These are phyloP conservation scores for Scaptomyza montana DNA, from an alignment of 1,140 invertebrate species.

Conservation along the genomic window DNA sequence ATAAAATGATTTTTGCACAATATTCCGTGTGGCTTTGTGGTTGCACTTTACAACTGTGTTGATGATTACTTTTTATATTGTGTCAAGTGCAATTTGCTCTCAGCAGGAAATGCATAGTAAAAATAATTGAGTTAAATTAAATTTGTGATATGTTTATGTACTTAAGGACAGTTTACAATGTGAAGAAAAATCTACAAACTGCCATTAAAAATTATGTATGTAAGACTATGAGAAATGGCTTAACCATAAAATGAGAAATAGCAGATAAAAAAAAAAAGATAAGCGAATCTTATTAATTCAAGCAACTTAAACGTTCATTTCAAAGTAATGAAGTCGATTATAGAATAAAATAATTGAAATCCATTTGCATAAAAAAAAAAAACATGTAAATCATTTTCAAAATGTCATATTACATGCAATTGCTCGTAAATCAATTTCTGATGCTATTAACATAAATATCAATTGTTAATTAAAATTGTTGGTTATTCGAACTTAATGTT, in stretches of 20 bases:
- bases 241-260: too few species aligned
- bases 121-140: neutral
- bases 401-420: neutral
- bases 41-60: constrained; percentile 45
- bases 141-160: neutral
- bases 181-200: too few species aligned
- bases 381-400: neutral
- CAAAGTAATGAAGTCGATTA: too few species aligned
- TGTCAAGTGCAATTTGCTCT: constrained; percentile 43
- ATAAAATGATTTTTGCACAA: constrained; percentile 42
- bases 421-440: neutral
- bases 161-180: too few species aligned
- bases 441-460: neutral
- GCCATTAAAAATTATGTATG: too few species aligned
- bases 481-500: neutral
- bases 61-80: constrained; percentile 45
- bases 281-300: too few species aligned
- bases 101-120: neutral
- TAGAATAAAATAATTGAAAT: too few species aligned
- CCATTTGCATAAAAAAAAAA: neutral
- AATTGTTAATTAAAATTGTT: neutral
- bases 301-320: too few species aligned
- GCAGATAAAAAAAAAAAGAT: too few species aligned
- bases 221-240: too few species aligned
- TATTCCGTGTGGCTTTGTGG: constrained; percentile 55